These are phyloP conservation scores for Sicus ferrugineus DNA, from an alignment of 2,888 invertebrate genomes.

Conservation along the genomic window DNA sequence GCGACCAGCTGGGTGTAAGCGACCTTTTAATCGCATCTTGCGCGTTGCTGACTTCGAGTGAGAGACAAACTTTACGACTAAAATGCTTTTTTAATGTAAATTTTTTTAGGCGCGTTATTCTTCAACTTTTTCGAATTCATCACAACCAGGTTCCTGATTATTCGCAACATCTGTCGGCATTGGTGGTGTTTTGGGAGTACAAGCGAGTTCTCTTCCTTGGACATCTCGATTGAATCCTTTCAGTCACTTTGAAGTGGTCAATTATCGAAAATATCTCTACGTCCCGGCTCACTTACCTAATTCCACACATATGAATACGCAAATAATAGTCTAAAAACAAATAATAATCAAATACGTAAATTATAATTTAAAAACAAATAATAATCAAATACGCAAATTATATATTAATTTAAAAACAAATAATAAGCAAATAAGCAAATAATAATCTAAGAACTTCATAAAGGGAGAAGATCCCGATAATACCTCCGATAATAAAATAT, in stretches of 20 bases:
- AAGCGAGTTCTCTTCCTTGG: conserved; percentile 51
- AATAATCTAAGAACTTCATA: no score
- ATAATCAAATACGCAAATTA: no score
- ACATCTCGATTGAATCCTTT: conserved; percentile 53
- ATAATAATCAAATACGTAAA: no score
- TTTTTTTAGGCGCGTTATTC: conserved; percentile 51
- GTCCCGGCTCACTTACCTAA: no score
- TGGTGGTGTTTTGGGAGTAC: conserved; percentile 63
- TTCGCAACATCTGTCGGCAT: conserved; percentile 57
- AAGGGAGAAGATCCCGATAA: no score
- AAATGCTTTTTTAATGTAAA: neutral
- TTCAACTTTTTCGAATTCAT: conserved; percentile 60
- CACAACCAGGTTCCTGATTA: conserved; percentile 53
- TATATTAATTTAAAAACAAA: no score
- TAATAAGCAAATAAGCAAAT: no score
- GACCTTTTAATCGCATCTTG: conserved; percentile 52
- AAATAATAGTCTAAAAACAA: no score
- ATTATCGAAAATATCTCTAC: conserved; percentile 18
- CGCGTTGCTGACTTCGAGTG: conserved; percentile 56
- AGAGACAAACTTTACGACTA: neutral
- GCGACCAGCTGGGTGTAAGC: conserved; percentile 50
- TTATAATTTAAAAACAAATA: no score
- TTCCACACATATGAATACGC: no score
- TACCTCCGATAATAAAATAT: no score
- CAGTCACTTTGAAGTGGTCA: conserved; percentile 51